Base-by-base conservation (phyloP, 1,140 invertebrate species). In the Pseudomyrmex dendroicus region DNA sequence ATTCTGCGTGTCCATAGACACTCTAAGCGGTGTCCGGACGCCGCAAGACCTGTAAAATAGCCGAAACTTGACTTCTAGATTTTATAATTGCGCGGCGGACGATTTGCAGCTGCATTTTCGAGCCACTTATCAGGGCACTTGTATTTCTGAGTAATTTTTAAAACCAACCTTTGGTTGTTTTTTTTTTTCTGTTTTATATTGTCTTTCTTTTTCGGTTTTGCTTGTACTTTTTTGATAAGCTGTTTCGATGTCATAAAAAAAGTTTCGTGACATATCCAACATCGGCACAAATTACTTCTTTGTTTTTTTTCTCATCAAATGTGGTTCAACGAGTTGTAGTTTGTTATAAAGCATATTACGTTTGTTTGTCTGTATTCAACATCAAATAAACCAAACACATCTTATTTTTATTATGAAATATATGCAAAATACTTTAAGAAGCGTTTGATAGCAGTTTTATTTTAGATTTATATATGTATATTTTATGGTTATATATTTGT, bases 1-100 rank as follows among this genome's bases (percentile, higher is more conserved):
- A 85, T 88, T 92, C 74, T 91, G 89, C 87, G 44, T 88, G 62
- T 92, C 90, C 78, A 91, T 73, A 73, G 90, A 92, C 84, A 89
- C 82, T 89, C 86, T 92, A 91, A 92, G 90, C 74, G 90, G 64
- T 86, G 86, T 91, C 89, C 86, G 86, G 70, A 73, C 80, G 77
- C 66, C 91, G 90, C 85, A 73, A 88, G 86, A 94, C 92, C 92
- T 94, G 92, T 62, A 94, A 93, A 93, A 93, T 83, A 93, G 89
- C 91, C 88, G 89, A 89, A 89, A 89, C 90, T 93, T 93, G 89
- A 92, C 91, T 92, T 85, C 62, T 78, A 62, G 84, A 84, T 84
- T 89, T 70, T 44, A 82, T 54, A 87, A 61, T 20, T 84, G 63
- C 57, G 35, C 25, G n/a, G 25, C 17, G 20, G 56, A 64, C 59